phyloP scores from a whole-genome alignment of 2,888 invertebrate genomes.

The Stenodema calcarata region DNA sequence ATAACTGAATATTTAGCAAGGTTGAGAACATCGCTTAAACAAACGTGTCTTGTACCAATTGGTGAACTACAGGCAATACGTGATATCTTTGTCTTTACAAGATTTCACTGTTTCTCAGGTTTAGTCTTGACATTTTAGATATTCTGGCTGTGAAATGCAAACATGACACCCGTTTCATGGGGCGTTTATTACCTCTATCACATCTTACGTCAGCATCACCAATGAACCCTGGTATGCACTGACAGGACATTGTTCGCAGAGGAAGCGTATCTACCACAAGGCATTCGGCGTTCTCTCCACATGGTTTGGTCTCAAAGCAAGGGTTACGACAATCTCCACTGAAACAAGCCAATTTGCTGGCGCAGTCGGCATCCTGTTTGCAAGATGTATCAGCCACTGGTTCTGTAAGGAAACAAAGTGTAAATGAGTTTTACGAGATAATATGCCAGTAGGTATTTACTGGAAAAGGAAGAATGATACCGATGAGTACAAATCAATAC shows the following conservation, averaged over 20 bases:
- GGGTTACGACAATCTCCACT: slow-evolving; percentile 81
- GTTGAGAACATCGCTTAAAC: too few relatives aligned
- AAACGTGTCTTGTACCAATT: too few relatives aligned
- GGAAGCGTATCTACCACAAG: slow-evolving; percentile 85
- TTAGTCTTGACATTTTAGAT: too few relatives aligned
- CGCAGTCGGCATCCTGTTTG: slow-evolving; percentile 80
- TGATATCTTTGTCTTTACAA: too few relatives aligned
- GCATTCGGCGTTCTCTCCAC: slow-evolving; percentile 81
- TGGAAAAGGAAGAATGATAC: too few relatives aligned
- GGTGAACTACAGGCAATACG: too few relatives aligned
- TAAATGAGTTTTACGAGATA: too few relatives aligned
- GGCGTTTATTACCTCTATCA: slow-evolving; percentile 69
- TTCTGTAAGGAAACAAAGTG: slow-evolving; percentile 39
- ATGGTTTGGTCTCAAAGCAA: slow-evolving; percentile 77
- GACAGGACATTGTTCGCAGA: slow-evolving; percentile 85
- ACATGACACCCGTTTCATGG: background rate
- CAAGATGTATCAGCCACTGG: slow-evolving; percentile 68
- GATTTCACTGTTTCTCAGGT: too few relatives aligned
- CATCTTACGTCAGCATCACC: slow-evolving; percentile 89
- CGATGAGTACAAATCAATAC: too few relatives aligned
- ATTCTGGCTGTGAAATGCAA: too few relatives aligned
- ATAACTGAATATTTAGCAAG: too few relatives aligned
- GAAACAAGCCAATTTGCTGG: slow-evolving; percentile 85
- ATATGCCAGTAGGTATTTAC: too few relatives aligned
- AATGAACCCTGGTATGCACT: slow-evolving; percentile 80